These are phyloP conservation scores for Astropecten irregularis DNA, from an alignment of 53 echinoderm and acorn worm genomes.

Conservation along the genomic window DNA sequence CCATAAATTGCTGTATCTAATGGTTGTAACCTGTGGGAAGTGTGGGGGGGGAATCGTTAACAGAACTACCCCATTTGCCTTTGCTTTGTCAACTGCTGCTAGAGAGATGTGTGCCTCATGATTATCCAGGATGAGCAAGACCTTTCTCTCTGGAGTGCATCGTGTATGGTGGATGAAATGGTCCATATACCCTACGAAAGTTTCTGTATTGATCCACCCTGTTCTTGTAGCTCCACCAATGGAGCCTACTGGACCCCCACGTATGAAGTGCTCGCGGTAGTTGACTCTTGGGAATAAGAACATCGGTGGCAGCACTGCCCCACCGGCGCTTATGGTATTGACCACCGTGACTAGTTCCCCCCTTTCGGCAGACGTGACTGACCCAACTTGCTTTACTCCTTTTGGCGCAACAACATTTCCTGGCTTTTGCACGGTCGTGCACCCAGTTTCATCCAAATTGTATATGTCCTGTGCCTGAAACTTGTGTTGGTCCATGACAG, in stretches of 20 bases:
- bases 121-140: conserved; percentile 71
- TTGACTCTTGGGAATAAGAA: conserved; percentile 63
- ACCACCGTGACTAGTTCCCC: conserved; percentile 66
- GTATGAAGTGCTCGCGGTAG: conserved; percentile 64
- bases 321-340: conserved; percentile 57
- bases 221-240: conserved; percentile 49
- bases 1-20: conserved; percentile 33
- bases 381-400: conserved; percentile 39
- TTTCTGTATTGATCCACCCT: conserved; percentile 72
- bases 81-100: conserved; percentile 22
- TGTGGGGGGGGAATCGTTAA: conserved; percentile 67
- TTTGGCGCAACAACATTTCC: neutral
- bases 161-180: conserved; percentile 64
- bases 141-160: conserved; percentile 42
- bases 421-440: conserved; percentile 50
- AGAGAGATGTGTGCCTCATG: conserved; percentile 71
- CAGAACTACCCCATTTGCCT: conserved; percentile 46
- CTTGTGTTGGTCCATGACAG: conserved; percentile 8
- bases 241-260: conserved; percentile 58
- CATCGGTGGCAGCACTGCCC: conserved; percentile 57
- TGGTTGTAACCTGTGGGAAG: conserved; percentile 64
- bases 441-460: conserved; percentile 45
- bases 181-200: conserved; percentile 53
- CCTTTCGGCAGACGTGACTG: conserved; percentile 62
- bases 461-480: conserved; percentile 34